phyloP scores from a whole-genome alignment of 2,797 vertebrate genomes.

The Cetoscarus ocellatus region DNA sequence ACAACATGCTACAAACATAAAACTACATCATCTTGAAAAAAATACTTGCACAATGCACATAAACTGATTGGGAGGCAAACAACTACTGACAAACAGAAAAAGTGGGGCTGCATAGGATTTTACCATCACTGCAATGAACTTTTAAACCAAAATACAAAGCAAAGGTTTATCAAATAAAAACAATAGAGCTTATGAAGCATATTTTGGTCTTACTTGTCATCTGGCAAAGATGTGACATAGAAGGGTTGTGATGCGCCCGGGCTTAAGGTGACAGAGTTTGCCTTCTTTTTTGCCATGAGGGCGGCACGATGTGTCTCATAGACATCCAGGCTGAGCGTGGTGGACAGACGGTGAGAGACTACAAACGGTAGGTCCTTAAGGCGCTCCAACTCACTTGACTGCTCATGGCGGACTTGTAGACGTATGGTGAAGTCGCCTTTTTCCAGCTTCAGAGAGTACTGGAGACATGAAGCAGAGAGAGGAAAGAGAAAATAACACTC shows the following conservation, averaged over 20 bases:
- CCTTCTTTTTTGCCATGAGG: constrained; percentile 96
- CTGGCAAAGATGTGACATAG: constrained; percentile 92
- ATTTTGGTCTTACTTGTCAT: constrained; percentile 92
- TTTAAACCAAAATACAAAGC: no score
- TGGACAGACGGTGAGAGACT: constrained; percentile 95
- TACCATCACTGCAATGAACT: no score
- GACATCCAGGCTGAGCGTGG: constrained; percentile 92
- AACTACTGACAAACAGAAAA: no score
- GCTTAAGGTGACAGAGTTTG: constrained; percentile 91
- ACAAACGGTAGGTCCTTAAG: constrained; percentile 97
- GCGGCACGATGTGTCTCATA: constrained; percentile 95
- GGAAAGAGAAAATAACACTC: neutral
- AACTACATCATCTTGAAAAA: no score
- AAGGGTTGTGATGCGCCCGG: constrained; percentile 93
- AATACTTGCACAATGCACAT: no score
- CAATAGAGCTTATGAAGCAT: no score
- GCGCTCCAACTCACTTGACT: constrained; percentile 94
- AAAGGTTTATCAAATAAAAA: no score
- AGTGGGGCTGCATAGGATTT: no score
- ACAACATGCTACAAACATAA: no score
- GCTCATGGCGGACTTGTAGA: constrained; percentile 97
- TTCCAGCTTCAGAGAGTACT: constrained; percentile 99
- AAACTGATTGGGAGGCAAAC: no score
- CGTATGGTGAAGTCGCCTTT: constrained; percentile 97
- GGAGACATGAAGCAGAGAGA: neutral